Percentiles rank a stretch among this genome's conserved stretches.
Evolutionary conservation across 2,113 vertebrate genomes (phyloP).

Genomic region (Azemiops feae): DNA sequence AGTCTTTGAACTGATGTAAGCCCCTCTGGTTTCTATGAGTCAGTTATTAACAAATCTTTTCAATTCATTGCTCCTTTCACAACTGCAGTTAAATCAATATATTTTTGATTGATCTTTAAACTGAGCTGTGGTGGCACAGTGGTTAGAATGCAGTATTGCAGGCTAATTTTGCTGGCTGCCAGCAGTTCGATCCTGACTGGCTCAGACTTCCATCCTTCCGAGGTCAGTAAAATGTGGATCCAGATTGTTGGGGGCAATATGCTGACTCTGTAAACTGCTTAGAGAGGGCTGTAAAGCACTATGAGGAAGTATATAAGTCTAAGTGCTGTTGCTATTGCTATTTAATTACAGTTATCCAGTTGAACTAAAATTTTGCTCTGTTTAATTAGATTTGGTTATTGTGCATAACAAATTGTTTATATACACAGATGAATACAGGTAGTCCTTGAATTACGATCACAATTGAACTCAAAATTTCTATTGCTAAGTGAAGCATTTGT

Average conservation of each 20-base stretch:
- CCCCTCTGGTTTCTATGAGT: not conserved
- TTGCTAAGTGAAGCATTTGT: not conserved
- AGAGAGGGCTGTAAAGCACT: too few relatives aligned
- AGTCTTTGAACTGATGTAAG: not conserved
- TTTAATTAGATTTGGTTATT: not conserved
- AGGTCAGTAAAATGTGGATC: not conserved
- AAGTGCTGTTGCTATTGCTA: not conserved
- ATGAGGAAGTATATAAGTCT: not conserved
- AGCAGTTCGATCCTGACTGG: too few relatives aligned
- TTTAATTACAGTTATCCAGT: not conserved
- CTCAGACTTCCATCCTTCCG: too few relatives aligned
- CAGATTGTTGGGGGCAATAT: not conserved
- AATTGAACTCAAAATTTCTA: not conserved
- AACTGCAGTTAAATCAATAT: not conserved
- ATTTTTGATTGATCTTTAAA: not conserved
- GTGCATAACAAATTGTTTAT: not conserved
- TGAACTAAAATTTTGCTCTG: not conserved
- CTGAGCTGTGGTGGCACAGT: too few relatives aligned
- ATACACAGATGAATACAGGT: not conserved
- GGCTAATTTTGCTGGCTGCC: too few relatives aligned
- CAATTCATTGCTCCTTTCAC: not conserved
- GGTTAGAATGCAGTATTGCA: too few relatives aligned
- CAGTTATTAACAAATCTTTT: not conserved
- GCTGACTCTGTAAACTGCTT: not conserved
- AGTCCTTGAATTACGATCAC: not conserved